phyloP scores from a whole-genome alignment of 2,888 invertebrate species.

The Tachina grossa region DNA sequence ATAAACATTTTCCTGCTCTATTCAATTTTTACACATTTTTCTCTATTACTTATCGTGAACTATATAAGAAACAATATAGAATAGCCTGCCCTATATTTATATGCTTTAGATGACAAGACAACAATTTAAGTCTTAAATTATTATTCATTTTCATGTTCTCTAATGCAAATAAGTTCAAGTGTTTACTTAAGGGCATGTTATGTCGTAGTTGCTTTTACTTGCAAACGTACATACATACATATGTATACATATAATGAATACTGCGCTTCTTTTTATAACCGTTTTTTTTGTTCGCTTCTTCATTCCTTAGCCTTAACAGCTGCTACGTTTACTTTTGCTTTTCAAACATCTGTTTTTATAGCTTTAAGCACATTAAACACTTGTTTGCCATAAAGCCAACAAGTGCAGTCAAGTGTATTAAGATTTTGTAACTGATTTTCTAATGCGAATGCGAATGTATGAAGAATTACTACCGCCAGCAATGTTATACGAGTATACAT shows the following conservation, averaged over 20 bases:
- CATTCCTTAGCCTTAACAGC: constrained; percentile 18
- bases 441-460: constrained; percentile 30
- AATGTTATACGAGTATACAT: not conserved
- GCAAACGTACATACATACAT: not conserved
- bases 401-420: constrained; percentile 69
- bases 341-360: constrained; percentile 63
- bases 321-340: constrained; percentile 20
- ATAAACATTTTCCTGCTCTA: not conserved
- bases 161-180: constrained; percentile 67
- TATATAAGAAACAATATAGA: not conserved
- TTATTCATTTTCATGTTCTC: constrained; percentile 57
- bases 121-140: constrained; percentile 39
- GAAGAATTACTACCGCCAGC: constrained; percentile 21
- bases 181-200: constrained; percentile 50
- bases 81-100: not conserved
- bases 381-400: constrained; percentile 69
- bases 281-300: not conserved
- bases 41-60: no score
- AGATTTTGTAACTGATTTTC: constrained; percentile 65
- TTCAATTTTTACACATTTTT: not conserved
- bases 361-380: constrained; percentile 63
- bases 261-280: constrained; percentile 43
- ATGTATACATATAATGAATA: not conserved
- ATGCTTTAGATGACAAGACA: not conserved
- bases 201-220: not conserved